Percentiles rank a stretch among this genome's conserved stretches.
Evolutionary conservation across 2,113 vertebrate species (phyloP).

Genomic region (Mastomys coucha): DNA sequence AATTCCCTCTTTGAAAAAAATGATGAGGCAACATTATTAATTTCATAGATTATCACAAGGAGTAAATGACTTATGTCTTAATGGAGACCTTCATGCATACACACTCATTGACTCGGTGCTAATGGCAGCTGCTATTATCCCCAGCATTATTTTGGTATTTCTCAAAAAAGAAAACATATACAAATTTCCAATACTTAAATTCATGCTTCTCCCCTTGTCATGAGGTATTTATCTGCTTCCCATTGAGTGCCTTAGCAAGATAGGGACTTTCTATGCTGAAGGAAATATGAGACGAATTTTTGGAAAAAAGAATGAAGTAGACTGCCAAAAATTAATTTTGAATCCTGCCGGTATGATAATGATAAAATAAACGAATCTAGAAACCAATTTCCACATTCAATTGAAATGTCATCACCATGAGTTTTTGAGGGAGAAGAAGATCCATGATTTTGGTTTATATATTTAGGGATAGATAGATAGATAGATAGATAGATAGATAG

Average conservation of each 20-base stretch:
- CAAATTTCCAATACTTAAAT: neutral
- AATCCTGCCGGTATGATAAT: constrained; percentile 62
- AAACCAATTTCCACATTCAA: constrained; percentile 46
- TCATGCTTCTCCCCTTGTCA: neutral
- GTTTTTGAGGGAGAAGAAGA: neutral
- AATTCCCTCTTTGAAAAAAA: constrained; percentile 17
- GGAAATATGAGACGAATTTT: constrained; percentile 43
- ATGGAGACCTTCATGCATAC: neutral
- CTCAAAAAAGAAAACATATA: constrained; percentile 21
- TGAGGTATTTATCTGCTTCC: constrained; percentile 55
- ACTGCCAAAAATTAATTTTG: constrained; percentile 65
- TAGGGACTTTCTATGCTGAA: constrained; percentile 25
- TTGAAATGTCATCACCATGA: constrained; percentile 23
- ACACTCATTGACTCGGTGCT: neutral
- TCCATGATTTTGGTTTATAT: neutral
- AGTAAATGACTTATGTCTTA: neutral
- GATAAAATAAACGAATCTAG: constrained; percentile 62
- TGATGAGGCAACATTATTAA: neutral
- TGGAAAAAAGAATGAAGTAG: constrained; percentile 51
- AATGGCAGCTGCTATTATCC: neutral
- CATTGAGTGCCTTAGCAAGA: constrained; percentile 65
- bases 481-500: neutral
- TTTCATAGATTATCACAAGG: neutral
- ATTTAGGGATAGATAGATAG: neutral
- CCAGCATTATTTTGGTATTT: constrained; percentile 34